A percentile compares a stretch with the other conserved stretches of the same genome.
Evolutionary conservation across 92 coral and sea anemone species (phyloP).

Genomic region (Zoanthus sociatus): DNA sequence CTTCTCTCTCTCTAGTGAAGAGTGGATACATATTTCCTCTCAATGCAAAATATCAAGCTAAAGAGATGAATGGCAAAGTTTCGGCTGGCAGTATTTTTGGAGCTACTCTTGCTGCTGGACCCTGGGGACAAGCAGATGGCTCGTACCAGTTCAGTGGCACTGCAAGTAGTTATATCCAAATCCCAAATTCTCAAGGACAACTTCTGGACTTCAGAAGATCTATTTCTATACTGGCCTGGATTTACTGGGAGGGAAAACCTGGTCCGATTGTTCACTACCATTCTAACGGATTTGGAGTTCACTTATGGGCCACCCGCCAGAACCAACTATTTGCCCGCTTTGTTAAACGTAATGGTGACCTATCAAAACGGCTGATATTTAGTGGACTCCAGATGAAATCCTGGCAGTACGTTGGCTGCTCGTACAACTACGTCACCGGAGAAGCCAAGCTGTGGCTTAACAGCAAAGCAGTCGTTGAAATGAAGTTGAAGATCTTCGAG

Average conservation of each 20-base stretch:
- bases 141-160: conserved; percentile 28
- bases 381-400: conserved; percentile 46
- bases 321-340: conserved; percentile 65
- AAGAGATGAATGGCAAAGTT: conserved; percentile 14
- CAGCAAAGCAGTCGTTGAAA: conserved; percentile 51
- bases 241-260: conserved; percentile 17
- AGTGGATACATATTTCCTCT: conserved; percentile 30
- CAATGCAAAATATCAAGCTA: conserved; percentile 18
- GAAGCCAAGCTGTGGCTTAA: conserved; percentile 71
- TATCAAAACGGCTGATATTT: conserved; percentile 44
- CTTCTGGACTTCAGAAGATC: conserved; percentile 22
- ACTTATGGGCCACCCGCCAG: background rate
- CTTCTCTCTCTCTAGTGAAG: background rate
- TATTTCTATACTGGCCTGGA: conserved; percentile 22
- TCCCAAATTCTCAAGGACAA: background rate
- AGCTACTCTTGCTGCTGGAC: conserved; percentile 4
- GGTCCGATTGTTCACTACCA: conserved; percentile 29
- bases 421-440: conserved; percentile 71
- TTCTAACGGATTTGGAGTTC: conserved; percentile 19
- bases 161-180: conserved; percentile 2
- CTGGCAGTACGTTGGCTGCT: conserved; percentile 78
- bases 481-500: conserved; percentile 60
- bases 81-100: background rate
- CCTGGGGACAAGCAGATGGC: conserved; percentile 32
- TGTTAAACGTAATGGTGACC: conserved; percentile 48